phyloP scores from a whole-genome alignment of 2,797 vertebrate genomes.

The Myripristis jacobus region DNA sequence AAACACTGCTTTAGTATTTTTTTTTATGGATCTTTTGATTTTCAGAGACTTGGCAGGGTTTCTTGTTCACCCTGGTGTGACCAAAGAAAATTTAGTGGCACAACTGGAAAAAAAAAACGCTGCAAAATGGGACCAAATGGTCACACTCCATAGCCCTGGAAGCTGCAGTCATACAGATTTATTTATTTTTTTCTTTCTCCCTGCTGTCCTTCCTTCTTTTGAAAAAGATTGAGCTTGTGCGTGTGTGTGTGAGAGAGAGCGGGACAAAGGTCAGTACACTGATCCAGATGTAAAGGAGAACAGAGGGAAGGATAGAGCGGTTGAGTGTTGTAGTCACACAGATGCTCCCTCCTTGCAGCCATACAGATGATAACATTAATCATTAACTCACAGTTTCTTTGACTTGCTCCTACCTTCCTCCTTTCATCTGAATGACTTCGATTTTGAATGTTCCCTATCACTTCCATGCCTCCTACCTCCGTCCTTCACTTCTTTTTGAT shows the following conservation, averaged over 20 bases:
- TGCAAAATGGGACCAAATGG: constrained; percentile 18
- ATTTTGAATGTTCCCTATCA: constrained; percentile 52
- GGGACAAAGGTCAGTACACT: constrained; percentile 37
- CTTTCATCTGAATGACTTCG: constrained; percentile 62
- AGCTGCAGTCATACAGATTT: constrained; percentile 31
- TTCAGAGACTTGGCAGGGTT: neutral
- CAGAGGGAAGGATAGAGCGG: constrained; percentile 48
- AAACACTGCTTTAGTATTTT: neutral
- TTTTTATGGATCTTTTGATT: constrained; percentile 33
- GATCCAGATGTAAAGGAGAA: constrained; percentile 50
- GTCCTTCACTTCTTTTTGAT: constrained; percentile 41
- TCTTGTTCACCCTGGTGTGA: constrained; percentile 7
- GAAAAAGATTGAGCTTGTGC: neutral
- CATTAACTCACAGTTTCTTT: constrained; percentile 58
- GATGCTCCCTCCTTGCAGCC: constrained; percentile 56
- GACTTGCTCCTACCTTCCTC: constrained; percentile 57
- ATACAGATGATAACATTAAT: constrained; percentile 68
- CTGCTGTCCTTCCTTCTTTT: constrained; percentile 6
- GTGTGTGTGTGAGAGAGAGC: neutral
- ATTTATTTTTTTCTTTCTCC: constrained; percentile 28
- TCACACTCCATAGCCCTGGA: constrained; percentile 14
- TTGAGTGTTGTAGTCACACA: constrained; percentile 59
- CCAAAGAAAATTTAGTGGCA: constrained; percentile 24
- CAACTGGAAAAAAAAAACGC: constrained; percentile 20
- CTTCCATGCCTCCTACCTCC: constrained; percentile 27